Percentiles rank a stretch among this genome's conserved stretches.
Conservation (phyloP, 2,113 vertebrate species). For the Psammodynastes pulverulentus region DNA sequence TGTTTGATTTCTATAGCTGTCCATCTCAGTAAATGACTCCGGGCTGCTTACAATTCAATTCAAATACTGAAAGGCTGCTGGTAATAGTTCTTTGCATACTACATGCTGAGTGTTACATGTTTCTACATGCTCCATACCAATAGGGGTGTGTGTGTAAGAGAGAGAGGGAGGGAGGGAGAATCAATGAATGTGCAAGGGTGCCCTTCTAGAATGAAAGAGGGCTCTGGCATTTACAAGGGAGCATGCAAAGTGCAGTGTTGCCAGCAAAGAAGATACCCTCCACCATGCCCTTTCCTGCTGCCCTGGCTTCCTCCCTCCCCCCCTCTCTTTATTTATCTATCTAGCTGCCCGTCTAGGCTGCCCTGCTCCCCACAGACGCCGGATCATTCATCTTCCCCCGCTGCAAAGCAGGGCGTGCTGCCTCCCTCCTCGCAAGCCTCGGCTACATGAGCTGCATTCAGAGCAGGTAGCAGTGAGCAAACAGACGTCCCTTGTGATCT, state of each 20-base stretch:
- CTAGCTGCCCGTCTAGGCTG: neutral
- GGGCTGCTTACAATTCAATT: neutral
- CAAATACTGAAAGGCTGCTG: constrained; percentile 40
- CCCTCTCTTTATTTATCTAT: neutral
- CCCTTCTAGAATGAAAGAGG: neutral
- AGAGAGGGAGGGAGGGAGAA: neutral
- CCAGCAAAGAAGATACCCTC: constrained; percentile 20
- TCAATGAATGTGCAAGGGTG: neutral
- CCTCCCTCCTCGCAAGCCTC: accelerated
- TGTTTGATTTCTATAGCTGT: neutral
- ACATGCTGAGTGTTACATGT: constrained; percentile 30
- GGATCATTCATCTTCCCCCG: neutral
- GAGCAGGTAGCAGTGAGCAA: neutral
- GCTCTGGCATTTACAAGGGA: neutral
- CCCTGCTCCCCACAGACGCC: neutral
- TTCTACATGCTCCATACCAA: constrained; percentile 39
- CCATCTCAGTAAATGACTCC: neutral
- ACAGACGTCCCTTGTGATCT: accelerated
- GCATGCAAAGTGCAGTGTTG: neutral
- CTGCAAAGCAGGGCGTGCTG: neutral
- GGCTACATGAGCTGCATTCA: neutral
- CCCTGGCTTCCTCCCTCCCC: neutral
- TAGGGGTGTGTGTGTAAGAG: neutral
- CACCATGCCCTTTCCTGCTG: neutral
- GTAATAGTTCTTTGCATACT: constrained; percentile 31